A percentile compares a stretch with the other conserved stretches of the same genome.
Evolutionary conservation across 2,888 invertebrate genomes (phyloP).

Genomic region (Eristalinus aeneus): DNA sequence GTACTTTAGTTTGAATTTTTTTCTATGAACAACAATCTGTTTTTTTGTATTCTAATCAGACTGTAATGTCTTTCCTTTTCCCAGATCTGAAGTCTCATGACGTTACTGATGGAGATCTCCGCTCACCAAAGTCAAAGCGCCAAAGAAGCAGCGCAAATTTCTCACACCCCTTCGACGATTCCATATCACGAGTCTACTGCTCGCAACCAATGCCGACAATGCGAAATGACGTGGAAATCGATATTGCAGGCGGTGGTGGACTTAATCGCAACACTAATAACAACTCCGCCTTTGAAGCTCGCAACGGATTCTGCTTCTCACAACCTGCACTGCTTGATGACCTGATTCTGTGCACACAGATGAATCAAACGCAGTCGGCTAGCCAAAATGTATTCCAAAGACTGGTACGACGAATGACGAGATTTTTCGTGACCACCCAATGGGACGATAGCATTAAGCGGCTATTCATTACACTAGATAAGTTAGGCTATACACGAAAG

Average conservation of each 20-base stretch:
- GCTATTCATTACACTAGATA: conserved; percentile 84
- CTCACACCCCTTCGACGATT: conserved; percentile 77
- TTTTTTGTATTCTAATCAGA: neutral
- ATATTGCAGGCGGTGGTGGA: conserved; percentile 44
- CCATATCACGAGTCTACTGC: conserved; percentile 79
- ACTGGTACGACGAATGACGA: conserved; percentile 94
- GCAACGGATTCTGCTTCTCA: conserved; percentile 88
- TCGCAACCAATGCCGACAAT: conserved; percentile 80
- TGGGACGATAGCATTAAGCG: conserved; percentile 85
- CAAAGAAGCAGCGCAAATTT: conserved; percentile 77
- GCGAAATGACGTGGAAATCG: conserved; percentile 70
- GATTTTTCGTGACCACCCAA: conserved; percentile 91
- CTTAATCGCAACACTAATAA: conserved; percentile 72
- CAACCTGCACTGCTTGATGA: conserved; percentile 93
- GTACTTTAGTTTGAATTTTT: conserved; percentile 1
- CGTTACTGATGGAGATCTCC: conserved; percentile 77
- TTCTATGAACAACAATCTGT: neutral
- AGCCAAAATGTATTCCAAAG: conserved; percentile 87
- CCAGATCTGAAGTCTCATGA: conserved; percentile 79
- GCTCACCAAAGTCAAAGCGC: conserved; percentile 79
- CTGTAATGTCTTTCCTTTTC: conserved; percentile 28
- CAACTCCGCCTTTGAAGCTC: conserved; percentile 77
- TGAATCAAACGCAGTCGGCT: conserved; percentile 81
- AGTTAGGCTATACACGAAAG: conserved; percentile 85
- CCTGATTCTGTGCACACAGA: conserved; percentile 87